phyloP scores from a whole-genome alignment of 2,888 invertebrate species.

The Drosophila monieri region DNA sequence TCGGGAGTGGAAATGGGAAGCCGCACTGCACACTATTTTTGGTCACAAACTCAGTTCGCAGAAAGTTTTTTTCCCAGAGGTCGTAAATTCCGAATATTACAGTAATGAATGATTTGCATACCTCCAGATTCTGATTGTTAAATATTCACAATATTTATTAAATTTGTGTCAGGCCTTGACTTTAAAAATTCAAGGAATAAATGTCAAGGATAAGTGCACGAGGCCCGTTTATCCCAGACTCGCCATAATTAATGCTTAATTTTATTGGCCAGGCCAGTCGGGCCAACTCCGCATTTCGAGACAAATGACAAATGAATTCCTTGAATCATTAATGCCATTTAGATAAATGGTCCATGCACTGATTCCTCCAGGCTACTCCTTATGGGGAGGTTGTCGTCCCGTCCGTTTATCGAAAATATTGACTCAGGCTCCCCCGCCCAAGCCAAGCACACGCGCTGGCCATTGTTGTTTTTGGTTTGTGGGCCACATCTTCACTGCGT shows the following conservation, averaged over 20 bases:
- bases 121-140: not conserved
- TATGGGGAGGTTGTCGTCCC: conserved; percentile 1
- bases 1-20: conserved; percentile 12
- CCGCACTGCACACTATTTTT: not conserved
- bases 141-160: not conserved
- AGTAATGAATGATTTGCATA: not conserved
- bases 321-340: conserved; percentile 34
- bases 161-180: not conserved
- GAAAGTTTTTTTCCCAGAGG: not conserved
- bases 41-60: not conserved
- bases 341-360: conserved; percentile 31
- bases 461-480: conserved; percentile 24
- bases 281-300: conserved; percentile 1
- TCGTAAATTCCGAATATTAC: not conserved
- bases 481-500: conserved; percentile 49
- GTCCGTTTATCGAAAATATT: conserved; percentile 14
- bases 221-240: not conserved
- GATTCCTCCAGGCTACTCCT: conserved; percentile 19
- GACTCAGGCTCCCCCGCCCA: not conserved
- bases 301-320: conserved; percentile 33
- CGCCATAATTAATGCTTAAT: conserved; percentile 20
- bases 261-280: not conserved
- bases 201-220: conserved; percentile 1
- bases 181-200: not conserved
- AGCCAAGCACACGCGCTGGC: not conserved